Base-by-base conservation (phyloP, 2,797 vertebrate species). In the Emydoidea blandingii region DNA sequence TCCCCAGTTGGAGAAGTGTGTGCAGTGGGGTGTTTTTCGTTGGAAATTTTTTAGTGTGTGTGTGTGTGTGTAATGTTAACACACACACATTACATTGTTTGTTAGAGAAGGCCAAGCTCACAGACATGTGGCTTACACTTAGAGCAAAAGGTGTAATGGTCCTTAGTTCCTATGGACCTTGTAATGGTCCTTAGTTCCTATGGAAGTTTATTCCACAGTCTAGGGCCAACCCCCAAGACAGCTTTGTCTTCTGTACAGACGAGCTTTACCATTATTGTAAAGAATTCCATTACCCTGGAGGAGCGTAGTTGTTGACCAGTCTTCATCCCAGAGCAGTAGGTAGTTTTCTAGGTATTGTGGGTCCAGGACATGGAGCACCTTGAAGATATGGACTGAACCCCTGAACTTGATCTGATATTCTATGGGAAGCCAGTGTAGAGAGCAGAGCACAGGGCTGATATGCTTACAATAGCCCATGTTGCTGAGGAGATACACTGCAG, bases 21-120 rank as follows among this genome's bases (percentile, higher is more conserved):
- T 37, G 29, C 8, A 21, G 81, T 0, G 57, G 29, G 57, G 0
- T 18, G 11, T 37, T 72, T 72, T 41, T 72, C 18, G 21, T 68
- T 68, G 34, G n/a, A 68, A 8, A n/a, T 68, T 21, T 68, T 21
- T 68, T 34, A 34, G 5, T 37, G n/a, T 68, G n/a, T 68, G 34
- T 68, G n/a, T 68, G 34, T 34, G 34, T 18, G 1, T 25, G 5
- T 44, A 41, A 65, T 65, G 15, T 65, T 18, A 65, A 65, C 7
- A 65, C 4, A 16, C 12, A 5, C 59, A 34, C 59, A 34, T 65
- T n/a, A 65, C 31, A n/a, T n/a, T 57, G 6, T 62, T 62, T 41
- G n/a, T 44, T 41, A 74, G n/a, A 41, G 41, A 41, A 41, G 5
- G 23, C 10, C 7, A 68, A 68, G 65, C 18, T 68, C n/a, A 37